Evolutionary conservation across 2,888 invertebrate genomes (phyloP).

Genomic region (Eueremaeus valkanovi): DNA sequence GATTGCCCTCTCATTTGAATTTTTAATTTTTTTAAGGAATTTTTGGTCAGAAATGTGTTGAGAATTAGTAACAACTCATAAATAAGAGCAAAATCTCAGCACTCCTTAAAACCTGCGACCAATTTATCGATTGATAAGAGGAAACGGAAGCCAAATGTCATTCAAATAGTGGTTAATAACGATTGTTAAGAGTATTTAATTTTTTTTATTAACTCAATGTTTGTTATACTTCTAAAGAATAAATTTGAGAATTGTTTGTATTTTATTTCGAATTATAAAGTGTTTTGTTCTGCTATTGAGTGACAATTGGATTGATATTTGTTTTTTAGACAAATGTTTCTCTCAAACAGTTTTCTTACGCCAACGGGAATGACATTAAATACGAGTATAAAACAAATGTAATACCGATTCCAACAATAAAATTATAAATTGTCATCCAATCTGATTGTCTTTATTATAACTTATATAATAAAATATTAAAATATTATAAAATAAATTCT

Average conservation of each 20-base stretch:
- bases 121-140: neutral
- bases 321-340: neutral
- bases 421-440: no score
- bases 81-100: neutral
- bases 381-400: no score
- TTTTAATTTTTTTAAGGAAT: no score
- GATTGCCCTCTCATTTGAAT: no score
- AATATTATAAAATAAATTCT: no score
- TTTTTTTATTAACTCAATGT: neutral
- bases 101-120: neutral
- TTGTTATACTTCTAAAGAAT: neutral
- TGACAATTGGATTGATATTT: neutral
- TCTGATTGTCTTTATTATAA: no score
- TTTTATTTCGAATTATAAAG: neutral
- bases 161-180: neutral
- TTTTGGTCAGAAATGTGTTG: no score
- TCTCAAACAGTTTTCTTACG: no score
- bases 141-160: neutral
- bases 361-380: no score
- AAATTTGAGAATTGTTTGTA: neutral
- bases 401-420: no score
- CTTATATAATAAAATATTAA: no score
- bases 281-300: neutral
- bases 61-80: no score
- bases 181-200: slow-evolving; percentile 8